Evolutionary conservation across 2,797 vertebrate genomes (phyloP).

Genomic region (Hirundo rustica): DNA sequence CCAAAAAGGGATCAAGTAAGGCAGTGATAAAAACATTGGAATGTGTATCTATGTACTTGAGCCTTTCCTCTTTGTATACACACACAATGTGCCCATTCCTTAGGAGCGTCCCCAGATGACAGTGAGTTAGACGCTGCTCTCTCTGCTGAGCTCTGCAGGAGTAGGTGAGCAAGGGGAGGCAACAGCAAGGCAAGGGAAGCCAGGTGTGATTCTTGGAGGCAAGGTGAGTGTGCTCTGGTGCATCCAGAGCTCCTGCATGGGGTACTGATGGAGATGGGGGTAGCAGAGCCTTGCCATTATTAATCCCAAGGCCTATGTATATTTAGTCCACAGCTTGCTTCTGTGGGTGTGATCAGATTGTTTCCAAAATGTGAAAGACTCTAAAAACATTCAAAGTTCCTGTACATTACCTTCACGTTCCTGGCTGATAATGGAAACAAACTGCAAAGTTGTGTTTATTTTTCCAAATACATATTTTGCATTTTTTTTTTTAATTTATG

Average conservation of each 20-base stretch:
- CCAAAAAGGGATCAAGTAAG: not conserved
- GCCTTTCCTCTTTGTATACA: not conserved
- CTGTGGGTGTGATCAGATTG: not conserved
- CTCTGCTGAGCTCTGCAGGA: not conserved
- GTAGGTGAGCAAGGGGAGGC: not conserved
- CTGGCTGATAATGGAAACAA: not conserved
- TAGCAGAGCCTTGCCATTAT: not conserved
- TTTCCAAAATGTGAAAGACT: not conserved
- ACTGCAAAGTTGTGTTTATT: not conserved
- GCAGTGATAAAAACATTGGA: not conserved
- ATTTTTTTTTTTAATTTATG: not conserved
- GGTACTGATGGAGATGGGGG: not conserved
- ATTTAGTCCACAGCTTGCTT: not conserved
- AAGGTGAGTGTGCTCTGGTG: not conserved
- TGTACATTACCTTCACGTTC: fast-evolving
- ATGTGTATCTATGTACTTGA: not conserved
- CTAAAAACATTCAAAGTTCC: not conserved
- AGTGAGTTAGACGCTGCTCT: not conserved
- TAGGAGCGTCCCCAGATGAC: not conserved
- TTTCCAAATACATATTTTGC: not conserved
- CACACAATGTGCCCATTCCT: not conserved
- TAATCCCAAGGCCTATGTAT: not conserved
- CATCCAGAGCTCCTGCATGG: not conserved
- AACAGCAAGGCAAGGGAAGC: not conserved
- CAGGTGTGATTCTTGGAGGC: not conserved